Evolutionary conservation across 2,113 vertebrate genomes (phyloP).

Genomic region (Physeter macrocephalus): DNA sequence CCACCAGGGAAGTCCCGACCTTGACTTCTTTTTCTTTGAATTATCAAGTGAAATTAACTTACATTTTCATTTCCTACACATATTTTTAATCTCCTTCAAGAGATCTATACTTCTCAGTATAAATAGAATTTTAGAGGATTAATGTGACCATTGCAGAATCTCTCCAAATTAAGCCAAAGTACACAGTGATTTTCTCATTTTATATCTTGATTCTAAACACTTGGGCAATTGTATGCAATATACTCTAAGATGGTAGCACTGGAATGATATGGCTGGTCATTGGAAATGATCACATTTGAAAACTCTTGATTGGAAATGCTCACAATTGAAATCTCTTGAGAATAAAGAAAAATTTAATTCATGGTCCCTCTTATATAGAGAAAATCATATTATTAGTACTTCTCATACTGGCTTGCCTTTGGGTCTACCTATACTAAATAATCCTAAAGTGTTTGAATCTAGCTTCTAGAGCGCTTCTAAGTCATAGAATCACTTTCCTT

Average conservation of each 20-base stretch:
- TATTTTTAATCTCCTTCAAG: neutral
- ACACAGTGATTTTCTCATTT: neutral
- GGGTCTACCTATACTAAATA: neutral
- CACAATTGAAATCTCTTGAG: neutral
- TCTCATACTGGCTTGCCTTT: neutral
- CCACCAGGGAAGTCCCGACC: neutral
- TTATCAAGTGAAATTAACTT: slow-evolving; percentile 33
- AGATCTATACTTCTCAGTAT: neutral
- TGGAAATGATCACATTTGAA: neutral
- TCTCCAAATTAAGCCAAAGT: neutral
- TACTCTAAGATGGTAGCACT: neutral
- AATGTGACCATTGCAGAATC: neutral
- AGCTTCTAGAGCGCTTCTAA: neutral
- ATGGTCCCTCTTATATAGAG: neutral
- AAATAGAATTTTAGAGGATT: slow-evolving; percentile 35
- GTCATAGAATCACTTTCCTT: neutral
- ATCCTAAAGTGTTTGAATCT: neutral
- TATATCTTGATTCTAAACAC: neutral
- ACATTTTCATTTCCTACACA: neutral
- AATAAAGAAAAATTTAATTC: neutral
- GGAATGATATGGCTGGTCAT: neutral
- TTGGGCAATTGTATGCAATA: neutral
- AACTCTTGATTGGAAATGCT: neutral
- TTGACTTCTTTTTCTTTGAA: neutral
- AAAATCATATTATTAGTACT: neutral